These are phyloP conservation scores for Lissonota sp. DNA, from an alignment of 2,888 invertebrate species.

Conservation along the genomic window DNA sequence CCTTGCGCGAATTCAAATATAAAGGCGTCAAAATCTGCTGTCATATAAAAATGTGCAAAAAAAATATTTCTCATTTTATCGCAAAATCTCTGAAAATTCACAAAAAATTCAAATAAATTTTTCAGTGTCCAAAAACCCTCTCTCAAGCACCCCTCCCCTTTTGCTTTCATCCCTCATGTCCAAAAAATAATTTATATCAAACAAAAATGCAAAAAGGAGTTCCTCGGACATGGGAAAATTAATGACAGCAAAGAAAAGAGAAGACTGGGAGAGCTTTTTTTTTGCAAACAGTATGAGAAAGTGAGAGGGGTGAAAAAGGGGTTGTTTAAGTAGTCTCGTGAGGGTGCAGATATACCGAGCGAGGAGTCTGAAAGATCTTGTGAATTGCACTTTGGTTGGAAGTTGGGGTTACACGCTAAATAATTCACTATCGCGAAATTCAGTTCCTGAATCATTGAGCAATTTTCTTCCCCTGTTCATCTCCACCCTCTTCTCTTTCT, in stretches of 20 bases:
- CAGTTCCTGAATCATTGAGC: conserved; percentile 81
- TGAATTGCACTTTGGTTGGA: conserved; percentile 28
- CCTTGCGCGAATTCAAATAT: conserved; percentile 68
- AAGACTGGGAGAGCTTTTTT: no score
- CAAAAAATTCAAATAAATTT: no score
- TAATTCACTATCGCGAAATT: conserved; percentile 80
- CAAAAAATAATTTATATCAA: background rate
- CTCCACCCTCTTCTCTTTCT: conserved; percentile 6
- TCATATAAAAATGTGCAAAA: no score
- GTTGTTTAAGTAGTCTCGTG: background rate
- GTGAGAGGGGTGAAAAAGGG: conserved; percentile 8
- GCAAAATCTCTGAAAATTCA: no score
- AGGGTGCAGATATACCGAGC: background rate
- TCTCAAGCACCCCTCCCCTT: no score
- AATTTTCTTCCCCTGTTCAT: conserved; percentile 27
- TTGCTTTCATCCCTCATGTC: background rate
- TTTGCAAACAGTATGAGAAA: no score
- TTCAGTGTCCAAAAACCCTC: no score
- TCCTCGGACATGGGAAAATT: background rate
- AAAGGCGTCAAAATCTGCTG: background rate
- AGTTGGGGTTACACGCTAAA: conserved; percentile 72
- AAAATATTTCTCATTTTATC: no score
- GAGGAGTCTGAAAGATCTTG: background rate
- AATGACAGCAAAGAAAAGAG: no score
- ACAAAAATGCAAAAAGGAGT: background rate